A percentile compares a stretch with the other conserved stretches of the same genome.
Evolutionary conservation across 2,888 invertebrate species (phyloP).

Genomic region (Tenthredo livida): DNA sequence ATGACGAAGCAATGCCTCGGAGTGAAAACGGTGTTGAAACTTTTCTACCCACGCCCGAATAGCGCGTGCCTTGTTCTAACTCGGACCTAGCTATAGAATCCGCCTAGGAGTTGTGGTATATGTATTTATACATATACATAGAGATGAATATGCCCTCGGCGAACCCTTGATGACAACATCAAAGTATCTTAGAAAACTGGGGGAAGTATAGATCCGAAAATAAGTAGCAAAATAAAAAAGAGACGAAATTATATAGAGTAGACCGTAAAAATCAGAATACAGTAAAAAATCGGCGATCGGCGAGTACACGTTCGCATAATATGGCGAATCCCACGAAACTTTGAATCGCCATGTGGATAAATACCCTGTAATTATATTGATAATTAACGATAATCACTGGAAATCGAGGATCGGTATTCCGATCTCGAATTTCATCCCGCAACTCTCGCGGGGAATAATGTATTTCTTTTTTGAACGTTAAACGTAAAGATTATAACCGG

Average conservation of each 20-base stretch:
- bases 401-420: not conserved
- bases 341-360: not conserved
- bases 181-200: not conserved
- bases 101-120: conserved; percentile 3
- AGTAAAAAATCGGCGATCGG: no score
- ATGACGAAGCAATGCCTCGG: conserved; percentile 15
- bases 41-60: conserved; percentile 38
- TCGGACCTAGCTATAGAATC: not conserved
- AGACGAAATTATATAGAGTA: not conserved
- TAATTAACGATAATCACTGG: not conserved
- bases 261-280: not conserved
- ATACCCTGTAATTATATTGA: not conserved
- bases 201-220: not conserved
- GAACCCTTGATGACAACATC: not conserved
- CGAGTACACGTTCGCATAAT: no score
- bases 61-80: conserved; percentile 10
- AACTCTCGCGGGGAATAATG: no score
- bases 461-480: not conserved
- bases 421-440: not conserved
- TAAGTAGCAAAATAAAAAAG: not conserved
- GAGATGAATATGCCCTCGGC: not conserved
- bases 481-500: not conserved
- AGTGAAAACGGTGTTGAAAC: conserved; percentile 43
- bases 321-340: no score
- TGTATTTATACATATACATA: not conserved